Evolutionary conservation across 2,888 invertebrate genomes (phyloP), one percentile per base, ranked within the genome.

Genomic region (Bombylius discolor): DNA sequence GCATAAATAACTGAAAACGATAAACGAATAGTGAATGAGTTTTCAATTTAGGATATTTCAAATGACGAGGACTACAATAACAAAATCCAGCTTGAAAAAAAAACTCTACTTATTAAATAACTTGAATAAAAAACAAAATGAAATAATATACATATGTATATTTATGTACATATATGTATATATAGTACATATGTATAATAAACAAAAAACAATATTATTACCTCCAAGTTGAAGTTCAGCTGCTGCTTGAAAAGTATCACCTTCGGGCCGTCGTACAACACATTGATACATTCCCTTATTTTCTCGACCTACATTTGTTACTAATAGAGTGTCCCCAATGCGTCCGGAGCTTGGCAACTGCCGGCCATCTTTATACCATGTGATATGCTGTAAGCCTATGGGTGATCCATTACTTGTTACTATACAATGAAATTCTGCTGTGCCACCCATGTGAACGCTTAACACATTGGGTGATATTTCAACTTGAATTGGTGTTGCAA

Each of bases 271-370:
- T 59, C 84, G 74, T 8, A 84, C 85, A 59, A 86, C 78, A 68
- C 86, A 87, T 68, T 86, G 86, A 69, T 86, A 86, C 84, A 86
- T 85, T 63, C 86, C 86, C 58, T 84, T 78, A 68, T 86, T 85
- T 65, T 85, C 85, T 53, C 85, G 76, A 46, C 81, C 82, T 47
- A 86, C 84, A 56, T 82, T 81, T 61, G 80, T 79, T 62, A 86
- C 78, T 53, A 82, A 75, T 53, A 85, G 68, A 45, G 81, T 78
- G 64, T 85, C 84, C 52, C 78, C 76, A 59, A 81, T 81, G 61
- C 84, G 76, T 8, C 83, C 82, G 7, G 83, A 80, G 56, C 80
- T 81, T 1, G 83, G 83, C 62, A 84, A 70, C 68, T 82, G 82
- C 23, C 83, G 71, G 9, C 83, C 83, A 68, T 82, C 83, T 73